Evolutionary conservation across 2,113 vertebrate genomes (phyloP).

Genomic region (Cephalopterus ornatus): DNA sequence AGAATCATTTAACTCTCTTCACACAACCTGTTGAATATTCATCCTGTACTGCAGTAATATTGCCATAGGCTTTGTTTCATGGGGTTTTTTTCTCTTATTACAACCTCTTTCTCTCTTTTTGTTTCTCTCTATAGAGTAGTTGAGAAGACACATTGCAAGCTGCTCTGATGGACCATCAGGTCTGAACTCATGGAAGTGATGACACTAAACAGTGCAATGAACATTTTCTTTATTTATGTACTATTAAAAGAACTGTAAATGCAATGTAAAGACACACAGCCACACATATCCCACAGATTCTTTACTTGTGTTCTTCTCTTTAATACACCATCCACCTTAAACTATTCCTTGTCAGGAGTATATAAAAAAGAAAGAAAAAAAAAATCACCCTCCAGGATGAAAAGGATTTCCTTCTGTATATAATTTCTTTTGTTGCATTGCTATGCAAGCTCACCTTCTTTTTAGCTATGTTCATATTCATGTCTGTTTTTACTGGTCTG

Average conservation of each 20-base stretch:
- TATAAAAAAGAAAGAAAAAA: constrained; percentile 74
- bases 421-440: constrained; percentile 98
- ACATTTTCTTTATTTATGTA: constrained; percentile 89
- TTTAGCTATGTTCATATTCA: constrained; percentile 87
- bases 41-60: not conserved
- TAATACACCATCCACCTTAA: constrained; percentile 92
- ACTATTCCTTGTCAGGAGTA: constrained; percentile 84
- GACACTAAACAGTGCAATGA: constrained; percentile 84
- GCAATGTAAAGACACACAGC: constrained; percentile 98
- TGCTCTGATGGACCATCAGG: constrained; percentile 79
- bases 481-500: constrained; percentile 90
- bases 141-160: constrained; percentile 76
- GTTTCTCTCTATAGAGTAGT: constrained; percentile 84
- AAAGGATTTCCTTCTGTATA: constrained; percentile 91
- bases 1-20: not conserved
- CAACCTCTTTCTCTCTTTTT: constrained; percentile 37
- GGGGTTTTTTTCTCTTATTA: not conserved
- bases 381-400: constrained; percentile 75
- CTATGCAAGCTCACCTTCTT: constrained; percentile 96
- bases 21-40: not conserved
- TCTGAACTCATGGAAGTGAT: constrained; percentile 81
- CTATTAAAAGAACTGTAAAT: constrained; percentile 95
- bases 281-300: constrained; percentile 90
- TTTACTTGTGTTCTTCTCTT: constrained; percentile 86
- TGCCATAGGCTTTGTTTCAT: not conserved